Base-by-base conservation (phyloP, 2,113 vertebrate genomes). In the Misgurnus mizolepis region DNA sequence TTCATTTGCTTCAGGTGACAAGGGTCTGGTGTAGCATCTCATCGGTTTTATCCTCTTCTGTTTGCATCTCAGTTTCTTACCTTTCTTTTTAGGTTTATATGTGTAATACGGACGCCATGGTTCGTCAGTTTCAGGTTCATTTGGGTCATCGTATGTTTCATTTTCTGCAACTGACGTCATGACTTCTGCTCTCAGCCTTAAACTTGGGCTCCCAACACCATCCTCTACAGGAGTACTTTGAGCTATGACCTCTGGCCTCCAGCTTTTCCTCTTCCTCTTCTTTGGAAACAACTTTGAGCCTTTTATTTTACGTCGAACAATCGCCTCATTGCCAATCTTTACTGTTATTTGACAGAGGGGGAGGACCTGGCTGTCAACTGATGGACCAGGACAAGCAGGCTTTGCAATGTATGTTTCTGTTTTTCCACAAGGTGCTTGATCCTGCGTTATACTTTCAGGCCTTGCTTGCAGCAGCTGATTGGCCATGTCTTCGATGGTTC, bases 301-400 rank as follows among this genome's bases (percentile, higher is more conserved):
- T 34, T 97, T 94, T 85, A 98, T 97, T 49, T 93, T 94, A 80
- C 97, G 94, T 67, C 97, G 95, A 66, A 98, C 96, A 65, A 98
- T 96, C 80, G 97, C 97, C 85, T 99, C 97, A 0, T 97, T 96
- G 67, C 97, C 98, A 1, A 99, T 99, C 92, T 96, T 99, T 66
- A 99, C 98, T 14, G 98, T 99, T 86, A 99, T 99, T 84, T 99
- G 96, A 90, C 98, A 98, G 34, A 99, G 94, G 3, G 97, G 97
- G 0, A 96, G 94, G 0, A 97, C 91, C 0, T 90, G 94, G 84
- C 93, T 96, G 56, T 95, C 93, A 14, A 94, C 85, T 56, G 96
- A 97, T 39, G 97, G 96, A 64, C 97, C 98, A 0, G 95, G 95
- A 65, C 97, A 95, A 55, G 95, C 98, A 8, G 98, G 96, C 86